Evolutionary conservation across 2,113 vertebrate genomes (phyloP), one percentile per base, ranked within the genome.

Genomic region (Anolis carolinensis): DNA sequence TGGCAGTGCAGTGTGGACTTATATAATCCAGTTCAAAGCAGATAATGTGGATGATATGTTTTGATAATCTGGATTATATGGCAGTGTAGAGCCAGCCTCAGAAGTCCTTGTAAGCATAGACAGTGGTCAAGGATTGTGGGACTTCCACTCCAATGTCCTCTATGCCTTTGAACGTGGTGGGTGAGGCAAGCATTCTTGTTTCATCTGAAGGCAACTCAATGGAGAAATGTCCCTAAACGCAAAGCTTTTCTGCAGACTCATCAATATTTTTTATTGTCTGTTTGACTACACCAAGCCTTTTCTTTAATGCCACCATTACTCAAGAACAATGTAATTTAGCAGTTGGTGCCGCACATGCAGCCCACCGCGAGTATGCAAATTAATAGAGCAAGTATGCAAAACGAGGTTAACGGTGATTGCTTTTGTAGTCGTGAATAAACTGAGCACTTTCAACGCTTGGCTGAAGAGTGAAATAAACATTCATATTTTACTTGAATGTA

Each of bases 371-470:
- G 79, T 93, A 62, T 93, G 92, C 71, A 93, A 96, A 96, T 95
- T 95, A 94, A 93, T 90, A 94, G 90, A 90, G 87, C 11, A 82
- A 95, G 89, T 94, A 95, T 94, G 95, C 90, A 95, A 94, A 96
- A 90, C 89, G 93, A 89, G 82, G 67, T 89, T 82, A 93, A 91
- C 89, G 90, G 87, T 70, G 94, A 95, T 95, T 96, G 94, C 91
- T 94, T 95, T 91, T 95, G 89, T 92, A 92, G 94, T 93, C 86
- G 90, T 93, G 65, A 67, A 27, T 81, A 94, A 94, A 90, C 79
- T 87, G 93, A 94, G 92, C 94, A 86, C 88, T 95, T 92, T 93
- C 95, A 93, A 95, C 94, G 96, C 90, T 89, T 82, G 87, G 85
- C 93, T 83, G 93, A 95, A 92, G 88, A 92, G 80, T 88, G 55